Conservation (phyloP, 2,113 vertebrate genomes). For the Grammomys surdaster region DNA sequence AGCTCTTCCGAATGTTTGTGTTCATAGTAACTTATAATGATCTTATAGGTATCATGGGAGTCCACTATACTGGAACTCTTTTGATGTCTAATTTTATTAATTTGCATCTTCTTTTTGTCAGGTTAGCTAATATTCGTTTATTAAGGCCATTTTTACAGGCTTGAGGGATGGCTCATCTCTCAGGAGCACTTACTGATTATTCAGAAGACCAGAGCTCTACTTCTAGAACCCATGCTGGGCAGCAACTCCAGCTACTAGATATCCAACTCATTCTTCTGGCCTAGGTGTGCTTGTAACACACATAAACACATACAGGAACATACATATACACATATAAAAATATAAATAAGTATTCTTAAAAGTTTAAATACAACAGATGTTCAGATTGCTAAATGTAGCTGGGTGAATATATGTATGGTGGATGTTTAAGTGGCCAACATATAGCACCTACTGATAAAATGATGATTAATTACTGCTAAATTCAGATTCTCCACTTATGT, state of each 20-base stretch:
- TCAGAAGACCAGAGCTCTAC: too few relatives aligned
- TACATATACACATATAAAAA: neutral
- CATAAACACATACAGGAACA: neutral
- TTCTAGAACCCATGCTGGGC: neutral
- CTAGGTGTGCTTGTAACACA: neutral
- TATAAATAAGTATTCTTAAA: neutral
- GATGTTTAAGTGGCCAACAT: slow-evolving; percentile 15
- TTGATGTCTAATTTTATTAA: neutral
- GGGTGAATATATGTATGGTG: neutral
- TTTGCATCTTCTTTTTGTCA: neutral
- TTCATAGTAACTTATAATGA: neutral
- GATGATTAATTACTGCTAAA: neutral
- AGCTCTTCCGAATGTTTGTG: neutral
- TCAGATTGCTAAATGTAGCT: neutral
- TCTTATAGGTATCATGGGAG: neutral
- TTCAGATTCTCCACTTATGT: neutral
- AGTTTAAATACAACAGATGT: slow-evolving; percentile 32
- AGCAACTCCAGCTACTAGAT: neutral
- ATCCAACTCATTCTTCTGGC: neutral
- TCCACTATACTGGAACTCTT: neutral
- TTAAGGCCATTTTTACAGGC: neutral
- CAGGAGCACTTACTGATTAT: neutral
- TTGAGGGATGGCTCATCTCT: neutral
- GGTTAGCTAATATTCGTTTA: neutral
- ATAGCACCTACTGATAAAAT: neutral